These are phyloP conservation scores for Muntiacus reevesi DNA, from an alignment of 2,113 vertebrate genomes.

Conservation along the genomic window DNA sequence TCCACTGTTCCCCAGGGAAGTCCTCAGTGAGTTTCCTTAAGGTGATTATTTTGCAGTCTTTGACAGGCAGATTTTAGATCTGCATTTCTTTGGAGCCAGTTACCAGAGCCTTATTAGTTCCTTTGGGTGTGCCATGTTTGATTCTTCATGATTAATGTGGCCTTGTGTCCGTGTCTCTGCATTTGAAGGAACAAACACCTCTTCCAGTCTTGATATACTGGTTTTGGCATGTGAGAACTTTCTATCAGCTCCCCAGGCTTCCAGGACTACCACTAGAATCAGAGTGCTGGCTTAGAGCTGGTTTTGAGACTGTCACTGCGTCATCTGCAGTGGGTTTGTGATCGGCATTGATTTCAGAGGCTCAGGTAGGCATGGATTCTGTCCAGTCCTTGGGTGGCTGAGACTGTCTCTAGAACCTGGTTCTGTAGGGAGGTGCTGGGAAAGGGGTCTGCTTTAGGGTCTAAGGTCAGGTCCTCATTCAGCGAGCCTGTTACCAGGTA, in stretches of 20 bases:
- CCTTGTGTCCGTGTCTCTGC: not conserved
- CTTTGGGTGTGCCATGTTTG: not conserved
- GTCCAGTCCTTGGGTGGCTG: not conserved
- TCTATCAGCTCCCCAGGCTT: not conserved
- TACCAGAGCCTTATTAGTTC: not conserved
- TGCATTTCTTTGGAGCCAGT: not conserved
- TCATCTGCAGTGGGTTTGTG: not conserved
- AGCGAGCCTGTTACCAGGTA: not conserved
- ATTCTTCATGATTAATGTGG: not conserved
- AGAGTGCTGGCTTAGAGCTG: not conserved
- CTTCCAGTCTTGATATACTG: not conserved
- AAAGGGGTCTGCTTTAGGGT: not conserved
- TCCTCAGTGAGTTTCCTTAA: not conserved
- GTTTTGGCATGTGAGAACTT: not conserved
- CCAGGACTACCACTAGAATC: not conserved
- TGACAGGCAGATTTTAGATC: not conserved
- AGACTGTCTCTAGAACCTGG: not conserved
- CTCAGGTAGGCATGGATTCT: not conserved
- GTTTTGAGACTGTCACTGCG: not conserved
- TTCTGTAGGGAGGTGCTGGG: not conserved
- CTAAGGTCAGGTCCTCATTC: not conserved
- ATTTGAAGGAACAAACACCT: not conserved
- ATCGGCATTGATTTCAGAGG: not conserved
- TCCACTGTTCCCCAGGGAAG: not conserved
- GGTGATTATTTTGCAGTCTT: not conserved